A percentile compares a stretch with the other conserved stretches of the same genome.
These are phyloP conservation scores for Plecturocebus donacophilus DNA, from an alignment of 2,113 vertebrate genomes.

Conservation along the genomic window DNA sequence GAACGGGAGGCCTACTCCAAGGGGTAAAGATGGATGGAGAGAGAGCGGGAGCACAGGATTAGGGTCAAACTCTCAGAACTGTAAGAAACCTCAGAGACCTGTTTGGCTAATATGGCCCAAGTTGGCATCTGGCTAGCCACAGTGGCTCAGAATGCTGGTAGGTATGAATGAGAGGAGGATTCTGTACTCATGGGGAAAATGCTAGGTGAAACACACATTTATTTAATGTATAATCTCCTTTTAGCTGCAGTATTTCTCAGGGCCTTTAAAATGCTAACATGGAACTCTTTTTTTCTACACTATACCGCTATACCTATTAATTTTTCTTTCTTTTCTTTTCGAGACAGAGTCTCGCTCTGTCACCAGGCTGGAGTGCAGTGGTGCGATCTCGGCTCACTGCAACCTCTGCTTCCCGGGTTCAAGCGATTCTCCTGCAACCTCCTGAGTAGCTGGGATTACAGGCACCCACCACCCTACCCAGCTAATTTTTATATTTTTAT, in stretches of 20 bases:
- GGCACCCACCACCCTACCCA: no score
- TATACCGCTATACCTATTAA: background rate
- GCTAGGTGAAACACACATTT: background rate
- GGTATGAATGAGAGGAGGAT: background rate
- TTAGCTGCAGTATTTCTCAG: background rate
- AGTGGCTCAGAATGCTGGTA: rapidly evolving
- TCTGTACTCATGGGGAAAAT: background rate
- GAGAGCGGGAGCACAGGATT: no score
- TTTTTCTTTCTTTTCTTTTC: background rate
- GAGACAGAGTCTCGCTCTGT: no score
- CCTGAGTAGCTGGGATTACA: no score
- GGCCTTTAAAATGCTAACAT: background rate
- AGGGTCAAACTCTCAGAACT: background rate
- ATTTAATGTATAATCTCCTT: background rate
- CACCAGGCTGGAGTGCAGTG: no score
- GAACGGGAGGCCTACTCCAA: background rate
- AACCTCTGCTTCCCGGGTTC: no score
- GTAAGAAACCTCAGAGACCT: background rate
- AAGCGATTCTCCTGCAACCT: no score
- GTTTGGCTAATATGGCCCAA: no score
- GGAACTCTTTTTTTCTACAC: background rate
- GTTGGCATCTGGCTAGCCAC: rapidly evolving
- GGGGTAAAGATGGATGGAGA: background rate
- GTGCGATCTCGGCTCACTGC: no score
- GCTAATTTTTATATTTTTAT: no score